Evolutionary conservation across 2,113 vertebrate species (phyloP).

Genomic region (Nesogale talazaci): DNA sequence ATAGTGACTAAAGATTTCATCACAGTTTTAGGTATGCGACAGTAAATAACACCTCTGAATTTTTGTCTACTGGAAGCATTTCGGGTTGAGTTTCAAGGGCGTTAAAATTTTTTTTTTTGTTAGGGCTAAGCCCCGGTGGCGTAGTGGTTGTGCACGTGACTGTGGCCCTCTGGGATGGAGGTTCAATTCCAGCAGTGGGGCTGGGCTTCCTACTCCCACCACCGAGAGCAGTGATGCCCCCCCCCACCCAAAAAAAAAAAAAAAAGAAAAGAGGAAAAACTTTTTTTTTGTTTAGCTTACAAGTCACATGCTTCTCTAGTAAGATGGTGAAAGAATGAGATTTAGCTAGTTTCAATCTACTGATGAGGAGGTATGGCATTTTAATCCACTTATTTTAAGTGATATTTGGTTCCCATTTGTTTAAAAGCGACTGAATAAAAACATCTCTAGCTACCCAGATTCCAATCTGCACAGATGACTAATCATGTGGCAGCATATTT

Average conservation of each 20-base stretch:
- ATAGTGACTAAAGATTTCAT: background rate
- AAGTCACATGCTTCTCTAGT: background rate
- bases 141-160: too few relatives aligned
- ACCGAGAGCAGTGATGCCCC: too few relatives aligned
- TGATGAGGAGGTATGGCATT: constrained; percentile 23
- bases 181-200: too few relatives aligned
- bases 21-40: background rate
- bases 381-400: constrained; percentile 37
- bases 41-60: background rate
- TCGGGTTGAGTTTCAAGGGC: background rate
- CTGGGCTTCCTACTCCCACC: too few relatives aligned
- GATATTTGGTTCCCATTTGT: constrained; percentile 53
- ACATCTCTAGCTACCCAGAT: constrained; percentile 43
- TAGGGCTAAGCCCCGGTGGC: too few relatives aligned
- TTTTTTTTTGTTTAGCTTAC: background rate
- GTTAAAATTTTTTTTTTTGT: too few relatives aligned
- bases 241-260: too few relatives aligned
- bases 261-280: too few relatives aligned
- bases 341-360: constrained; percentile 45
- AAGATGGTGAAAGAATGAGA: constrained; percentile 21
- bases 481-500: constrained; percentile 41
- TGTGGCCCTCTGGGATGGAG: too few relatives aligned
- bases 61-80: background rate
- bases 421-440: constrained; percentile 56
- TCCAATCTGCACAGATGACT: constrained; percentile 50